Evolutionary conservation across 1,140 invertebrate genomes (phyloP).

Genomic region (Drosophila insularis): DNA sequence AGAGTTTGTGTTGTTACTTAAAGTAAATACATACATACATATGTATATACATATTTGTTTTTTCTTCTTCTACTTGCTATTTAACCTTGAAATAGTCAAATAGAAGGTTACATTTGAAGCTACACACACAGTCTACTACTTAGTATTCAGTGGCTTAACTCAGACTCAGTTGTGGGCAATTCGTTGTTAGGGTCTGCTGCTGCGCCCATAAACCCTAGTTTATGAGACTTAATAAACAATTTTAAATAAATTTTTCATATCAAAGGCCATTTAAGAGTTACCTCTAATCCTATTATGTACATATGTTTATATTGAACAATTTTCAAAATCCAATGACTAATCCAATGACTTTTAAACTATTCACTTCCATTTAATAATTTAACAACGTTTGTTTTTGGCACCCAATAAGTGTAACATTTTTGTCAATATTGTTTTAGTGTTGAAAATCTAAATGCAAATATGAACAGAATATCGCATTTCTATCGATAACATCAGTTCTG

Average conservation of each 20-base stretch:
- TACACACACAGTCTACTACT: not conserved
- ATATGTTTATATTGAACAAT: not conserved
- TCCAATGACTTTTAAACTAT: not conserved
- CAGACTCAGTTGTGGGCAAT: not conserved
- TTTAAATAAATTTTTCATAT: not conserved
- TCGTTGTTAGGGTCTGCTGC: not conserved
- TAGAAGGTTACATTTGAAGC: constrained; percentile 1
- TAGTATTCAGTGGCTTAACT: constrained; percentile 2
- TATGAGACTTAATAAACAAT: not conserved
- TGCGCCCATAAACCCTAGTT: not conserved
- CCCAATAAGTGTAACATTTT: too few relatives aligned
- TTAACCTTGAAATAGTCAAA: constrained; percentile 4
- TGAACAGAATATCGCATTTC: too few relatives aligned
- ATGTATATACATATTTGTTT: not conserved
- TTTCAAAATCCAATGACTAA: not conserved
- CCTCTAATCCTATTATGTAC: not conserved
- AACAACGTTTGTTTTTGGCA: too few relatives aligned
- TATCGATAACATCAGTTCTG: too few relatives aligned
- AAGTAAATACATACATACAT: constrained; percentile 1
- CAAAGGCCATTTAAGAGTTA: not conserved
- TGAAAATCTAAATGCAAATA: not conserved
- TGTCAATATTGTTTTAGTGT: not conserved
- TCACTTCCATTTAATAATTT: too few relatives aligned
- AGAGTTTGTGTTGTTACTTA: constrained; percentile 5
- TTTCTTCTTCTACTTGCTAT: not conserved